Evolutionary conservation across 2,888 invertebrate species (phyloP).

Genomic region (Lepeophtheirus nordmannii): DNA sequence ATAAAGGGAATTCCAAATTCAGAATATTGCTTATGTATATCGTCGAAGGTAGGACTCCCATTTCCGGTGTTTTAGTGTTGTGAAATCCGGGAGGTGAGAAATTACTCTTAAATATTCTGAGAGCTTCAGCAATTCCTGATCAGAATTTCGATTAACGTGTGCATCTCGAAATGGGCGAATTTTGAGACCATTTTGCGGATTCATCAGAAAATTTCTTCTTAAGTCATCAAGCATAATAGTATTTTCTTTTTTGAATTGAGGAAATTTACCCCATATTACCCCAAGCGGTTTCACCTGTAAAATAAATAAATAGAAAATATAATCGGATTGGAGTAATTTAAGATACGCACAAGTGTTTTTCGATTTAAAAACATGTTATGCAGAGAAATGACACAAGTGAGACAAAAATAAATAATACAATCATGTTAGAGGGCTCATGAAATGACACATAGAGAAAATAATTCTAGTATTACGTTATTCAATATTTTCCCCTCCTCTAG

Average conservation of each 20-base stretch:
- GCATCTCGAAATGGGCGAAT: conserved; percentile 82
- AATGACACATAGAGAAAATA: neutral
- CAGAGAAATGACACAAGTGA: neutral
- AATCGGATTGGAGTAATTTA: neutral
- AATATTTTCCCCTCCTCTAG: too few species aligned
- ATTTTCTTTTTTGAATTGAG: conserved; percentile 63
- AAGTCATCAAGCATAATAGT: conserved; percentile 98
- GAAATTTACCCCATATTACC: conserved; percentile 88
- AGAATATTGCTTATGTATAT: neutral
- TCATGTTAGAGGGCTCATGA: neutral
- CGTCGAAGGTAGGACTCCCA: conserved; percentile 50
- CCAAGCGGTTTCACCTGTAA: conserved; percentile 76
- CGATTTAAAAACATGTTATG: neutral
- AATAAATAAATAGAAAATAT: conserved; percentile 29
- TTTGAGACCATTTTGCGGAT: conserved; percentile 77
- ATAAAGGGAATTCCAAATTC: too few species aligned
- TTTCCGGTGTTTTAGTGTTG: conserved; percentile 66
- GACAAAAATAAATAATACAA: neutral
- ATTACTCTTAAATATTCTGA: conserved; percentile 65
- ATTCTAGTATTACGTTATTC: neutral
- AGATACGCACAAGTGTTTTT: neutral
- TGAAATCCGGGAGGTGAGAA: conserved; percentile 63
- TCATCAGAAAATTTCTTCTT: conserved; percentile 88
- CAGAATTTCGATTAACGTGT: conserved; percentile 65
- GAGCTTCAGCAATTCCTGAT: conserved; percentile 62